Conservation (phyloP, 2,797 vertebrate genomes). For the Xenops minutus region DNA sequence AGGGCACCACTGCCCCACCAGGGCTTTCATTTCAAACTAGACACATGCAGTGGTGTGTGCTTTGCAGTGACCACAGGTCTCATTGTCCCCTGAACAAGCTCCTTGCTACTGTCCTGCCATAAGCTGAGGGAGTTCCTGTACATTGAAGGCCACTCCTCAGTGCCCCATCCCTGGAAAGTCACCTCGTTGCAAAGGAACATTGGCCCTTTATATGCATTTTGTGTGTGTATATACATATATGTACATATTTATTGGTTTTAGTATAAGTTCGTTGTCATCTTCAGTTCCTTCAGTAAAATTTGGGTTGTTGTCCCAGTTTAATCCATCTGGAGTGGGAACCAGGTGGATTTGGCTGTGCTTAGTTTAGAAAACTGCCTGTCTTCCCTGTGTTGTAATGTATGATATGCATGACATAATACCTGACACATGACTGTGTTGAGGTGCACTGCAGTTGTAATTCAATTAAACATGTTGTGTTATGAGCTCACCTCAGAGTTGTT, state of each 20-base stretch:
- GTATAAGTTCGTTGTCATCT: accelerated
- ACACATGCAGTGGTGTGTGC: background rate
- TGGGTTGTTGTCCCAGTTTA: background rate
- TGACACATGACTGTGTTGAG: background rate
- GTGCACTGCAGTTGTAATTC: accelerated
- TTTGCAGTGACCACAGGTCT: background rate
- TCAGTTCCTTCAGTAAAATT: background rate
- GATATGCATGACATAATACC: background rate
- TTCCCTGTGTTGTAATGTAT: background rate
- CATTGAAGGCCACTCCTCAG: background rate
- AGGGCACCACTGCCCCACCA: background rate
- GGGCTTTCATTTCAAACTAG: background rate
- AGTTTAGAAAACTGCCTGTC: background rate
- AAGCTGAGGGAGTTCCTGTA: background rate
- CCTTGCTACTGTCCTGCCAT: background rate
- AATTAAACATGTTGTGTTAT: background rate
- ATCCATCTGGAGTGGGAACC: background rate
- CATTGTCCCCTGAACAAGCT: background rate
- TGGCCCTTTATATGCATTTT: background rate
- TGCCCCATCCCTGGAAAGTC: background rate
- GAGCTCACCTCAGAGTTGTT: background rate
- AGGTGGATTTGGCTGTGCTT: background rate
- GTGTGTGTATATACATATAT: background rate
- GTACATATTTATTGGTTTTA: background rate
- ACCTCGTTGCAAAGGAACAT: background rate